Base-by-base conservation (phyloP, 2,797 vertebrate species). In the Sebastolobus altivelis region DNA sequence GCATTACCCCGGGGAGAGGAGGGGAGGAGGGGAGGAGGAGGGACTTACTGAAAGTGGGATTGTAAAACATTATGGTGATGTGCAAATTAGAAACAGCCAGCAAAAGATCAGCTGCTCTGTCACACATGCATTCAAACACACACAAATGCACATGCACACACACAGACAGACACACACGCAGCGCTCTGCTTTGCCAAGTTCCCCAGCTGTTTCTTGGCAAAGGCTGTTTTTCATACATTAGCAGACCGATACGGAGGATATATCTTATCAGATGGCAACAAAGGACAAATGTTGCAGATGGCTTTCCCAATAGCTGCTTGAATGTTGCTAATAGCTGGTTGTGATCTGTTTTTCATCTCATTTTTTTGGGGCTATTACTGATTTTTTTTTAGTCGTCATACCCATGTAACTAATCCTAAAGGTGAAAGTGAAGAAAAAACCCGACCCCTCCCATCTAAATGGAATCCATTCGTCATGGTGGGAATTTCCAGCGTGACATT, bases 21-120 rank as follows among this genome's bases (percentile, higher is more conserved):
- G 27, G 40, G 43, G 54, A 54, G 61, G 65, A 27, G 27, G 40
- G 43, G 20, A 62, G 14, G 67, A 13, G 73, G 85, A 60, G 69
- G 82, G 72, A 61, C 49, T 85, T 87, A 85, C 84, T 88, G 84
- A 88, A 87, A 93, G 84, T 74, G 72, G 90, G 89, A 81, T 72
- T 83, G 91, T 91, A 91, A 92, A 89, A 92, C 88, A 89, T 91
- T 89, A 89, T 69, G 70, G 82, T 75, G 77, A 92, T 80, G 82
- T 86, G 82, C 69, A 92, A 93, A 94, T 93, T 89, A 74, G 87
- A 94, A 94, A 92, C 94, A 94, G 91, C 72, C 83, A 84, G 72
- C 70, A 72, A 81, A 63, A 80, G 68, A 88, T 93, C 91, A 93
- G 92, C 90, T 89, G 88, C 80, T 87, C 81, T 67, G 66, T 80